Evolutionary conservation across 2,113 vertebrate genomes (phyloP).

Genomic region (Gorsachius goisagi): DNA sequence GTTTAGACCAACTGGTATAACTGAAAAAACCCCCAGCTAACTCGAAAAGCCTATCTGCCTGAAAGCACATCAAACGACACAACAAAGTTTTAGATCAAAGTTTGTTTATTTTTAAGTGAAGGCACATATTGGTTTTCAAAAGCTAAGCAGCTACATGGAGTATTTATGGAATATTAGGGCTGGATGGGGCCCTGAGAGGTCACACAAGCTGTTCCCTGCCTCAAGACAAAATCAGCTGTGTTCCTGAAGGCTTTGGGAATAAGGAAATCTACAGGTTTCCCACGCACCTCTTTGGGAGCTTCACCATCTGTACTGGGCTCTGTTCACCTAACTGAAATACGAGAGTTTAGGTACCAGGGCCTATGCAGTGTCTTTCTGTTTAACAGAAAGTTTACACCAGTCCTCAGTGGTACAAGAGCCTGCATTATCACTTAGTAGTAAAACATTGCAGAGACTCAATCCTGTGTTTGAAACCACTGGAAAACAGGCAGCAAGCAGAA

Average conservation of each 20-base stretch:
- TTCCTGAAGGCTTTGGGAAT: neutral
- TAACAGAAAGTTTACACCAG: neutral
- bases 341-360: neutral
- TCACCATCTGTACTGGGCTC: neutral
- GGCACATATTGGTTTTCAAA: conserved; percentile 1
- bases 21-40: neutral
- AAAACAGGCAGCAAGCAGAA: neutral
- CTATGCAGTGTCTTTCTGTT: neutral
- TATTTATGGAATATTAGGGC: neutral
- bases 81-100: conserved; percentile 18
- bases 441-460: neutral
- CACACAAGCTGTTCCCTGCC: neutral
- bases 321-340: neutral
- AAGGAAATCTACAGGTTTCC: neutral
- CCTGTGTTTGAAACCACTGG: neutral
- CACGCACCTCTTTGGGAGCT: neutral
- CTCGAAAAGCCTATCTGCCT: neutral
- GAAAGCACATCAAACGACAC: neutral
- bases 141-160: neutral
- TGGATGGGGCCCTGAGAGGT: neutral
- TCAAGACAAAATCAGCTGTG: neutral
- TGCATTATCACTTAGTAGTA: neutral
- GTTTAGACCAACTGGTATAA: neutral
- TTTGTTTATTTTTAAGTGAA: neutral
- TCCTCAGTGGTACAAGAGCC: rapidly evolving